A percentile compares a stretch with the other conserved stretches of the same genome.
phyloP scores from a whole-genome alignment of 2,888 invertebrate genomes.

The Pyrgus malvae region DNA sequence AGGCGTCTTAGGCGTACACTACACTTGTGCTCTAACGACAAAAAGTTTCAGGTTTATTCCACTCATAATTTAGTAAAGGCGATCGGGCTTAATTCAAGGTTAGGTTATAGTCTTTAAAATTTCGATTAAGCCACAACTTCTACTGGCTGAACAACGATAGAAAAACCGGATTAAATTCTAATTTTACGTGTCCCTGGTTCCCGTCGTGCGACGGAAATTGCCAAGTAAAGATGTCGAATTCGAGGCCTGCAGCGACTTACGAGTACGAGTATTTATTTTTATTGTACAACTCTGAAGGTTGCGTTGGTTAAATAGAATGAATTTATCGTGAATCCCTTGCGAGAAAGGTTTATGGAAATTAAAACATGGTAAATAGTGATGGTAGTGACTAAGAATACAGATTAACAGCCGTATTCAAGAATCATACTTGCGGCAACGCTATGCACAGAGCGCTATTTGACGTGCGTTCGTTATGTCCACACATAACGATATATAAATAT shows the following conservation, averaged over 20 bases:
- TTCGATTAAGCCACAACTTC: conserved; percentile 72
- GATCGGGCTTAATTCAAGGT: too few species aligned
- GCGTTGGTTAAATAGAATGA: conserved; percentile 11
- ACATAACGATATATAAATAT: too few species aligned
- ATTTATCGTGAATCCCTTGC: too few species aligned
- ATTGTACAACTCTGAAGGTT: conserved; percentile 36
- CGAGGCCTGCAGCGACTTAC: conserved; percentile 45
- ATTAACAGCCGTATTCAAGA: too few species aligned
- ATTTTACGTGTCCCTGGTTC: conserved; percentile 69
- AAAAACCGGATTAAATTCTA: conserved; percentile 69
- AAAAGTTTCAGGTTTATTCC: too few species aligned
- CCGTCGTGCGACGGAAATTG: conserved; percentile 67
- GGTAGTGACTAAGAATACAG: too few species aligned
- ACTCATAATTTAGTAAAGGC: too few species aligned
- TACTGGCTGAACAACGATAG: conserved; percentile 64
- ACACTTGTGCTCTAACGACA: too few species aligned
- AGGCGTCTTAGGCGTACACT: too few species aligned
- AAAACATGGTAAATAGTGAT: not conserved
- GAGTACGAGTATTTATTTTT: conserved; percentile 75
- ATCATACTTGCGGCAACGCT: too few species aligned
- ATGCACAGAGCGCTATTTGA: too few species aligned
- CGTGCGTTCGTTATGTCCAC: too few species aligned
- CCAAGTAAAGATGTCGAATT: conserved; percentile 63
- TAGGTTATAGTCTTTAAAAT: conserved; percentile 25
- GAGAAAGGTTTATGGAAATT: conserved; percentile 6